Evolutionary conservation across 1,140 invertebrate species (phyloP).

Genomic region (Drosophila parvula): DNA sequence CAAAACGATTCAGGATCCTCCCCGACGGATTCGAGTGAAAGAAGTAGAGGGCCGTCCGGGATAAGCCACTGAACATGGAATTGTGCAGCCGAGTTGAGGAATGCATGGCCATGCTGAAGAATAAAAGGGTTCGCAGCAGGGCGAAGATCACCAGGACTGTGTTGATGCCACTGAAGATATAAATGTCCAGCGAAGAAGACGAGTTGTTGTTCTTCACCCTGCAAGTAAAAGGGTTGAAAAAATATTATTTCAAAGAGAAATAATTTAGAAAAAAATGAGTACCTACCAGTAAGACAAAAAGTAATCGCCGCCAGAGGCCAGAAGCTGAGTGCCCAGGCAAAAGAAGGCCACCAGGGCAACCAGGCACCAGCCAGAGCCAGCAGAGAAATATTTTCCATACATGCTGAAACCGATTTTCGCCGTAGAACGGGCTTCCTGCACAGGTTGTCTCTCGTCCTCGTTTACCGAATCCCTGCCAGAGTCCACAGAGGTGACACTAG

Average conservation of each 20-base stretch:
- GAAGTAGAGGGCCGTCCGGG: conserved; percentile 89
- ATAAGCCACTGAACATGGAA: conserved; percentile 61
- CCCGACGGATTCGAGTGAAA: conserved; percentile 92
- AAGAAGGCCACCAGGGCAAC: conserved; percentile 34
- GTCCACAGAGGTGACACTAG: conserved; percentile 33
- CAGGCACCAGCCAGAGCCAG: conserved; percentile 45
- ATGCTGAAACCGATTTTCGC: conserved; percentile 39
- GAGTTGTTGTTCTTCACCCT: conserved; percentile 56
- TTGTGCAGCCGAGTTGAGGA: conserved; percentile 61
- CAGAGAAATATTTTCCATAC: conserved; percentile 47
- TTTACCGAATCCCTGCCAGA: conserved; percentile 34
- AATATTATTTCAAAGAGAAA: not conserved
- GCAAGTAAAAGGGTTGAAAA: not conserved
- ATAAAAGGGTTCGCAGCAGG: conserved; percentile 52
- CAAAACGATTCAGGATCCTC: conserved; percentile 90
- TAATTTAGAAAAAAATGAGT: not conserved
- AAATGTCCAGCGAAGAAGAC: conserved; percentile 54
- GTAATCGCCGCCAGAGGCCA: conserved; percentile 47
- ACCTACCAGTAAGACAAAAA: conserved; percentile 58
- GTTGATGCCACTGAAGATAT: conserved; percentile 64
- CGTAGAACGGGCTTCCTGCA: conserved; percentile 20
- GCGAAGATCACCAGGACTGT: conserved; percentile 63
- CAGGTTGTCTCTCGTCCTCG: conserved; percentile 3
- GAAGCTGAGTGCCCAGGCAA: conserved; percentile 49
- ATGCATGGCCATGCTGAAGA: conserved; percentile 63